Base-by-base conservation (phyloP, 2,888 invertebrate species). In the Elmis aenea region DNA sequence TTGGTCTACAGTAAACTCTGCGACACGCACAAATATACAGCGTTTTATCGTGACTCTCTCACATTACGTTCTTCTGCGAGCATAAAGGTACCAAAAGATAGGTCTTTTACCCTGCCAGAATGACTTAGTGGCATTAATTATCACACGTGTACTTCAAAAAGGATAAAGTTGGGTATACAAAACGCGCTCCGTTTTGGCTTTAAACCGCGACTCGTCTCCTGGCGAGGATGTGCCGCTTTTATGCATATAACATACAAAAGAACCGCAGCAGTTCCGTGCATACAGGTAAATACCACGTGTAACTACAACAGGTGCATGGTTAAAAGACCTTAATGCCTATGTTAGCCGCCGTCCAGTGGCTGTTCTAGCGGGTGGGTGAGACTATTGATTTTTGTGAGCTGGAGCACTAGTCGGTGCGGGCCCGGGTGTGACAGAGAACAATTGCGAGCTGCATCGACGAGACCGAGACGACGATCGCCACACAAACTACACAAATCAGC, bases 301-400 rank as follows among this genome's bases (percentile, higher is more conserved):
- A 18, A 16, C 11, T 13, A 41, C 41, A 41, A 42, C 38, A 39
- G 34, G 38, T 34, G 35, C 24, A 39, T 16, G 14, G 22, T 14
- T 31, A 13, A 32, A 33, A 29, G 34, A 23, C 32, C 38, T 41
- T 47, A 43, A 35, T 38, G 52, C 47, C 46, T 48, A 45, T 48
- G 45, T 50, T 54, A 50, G 51, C 50, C 51, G 49, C 42, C 45
- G 54, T 41, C 45, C 47, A 48, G 47, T 50, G 52, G 55, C 48
- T 46, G 46, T 50, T 42, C 38, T 40, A 42, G 44, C 51, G 51
- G 52, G 52, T n/a, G n/a, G 52, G 54, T 52, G 49, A 53, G 50
- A 56, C 55, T 59, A 59, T 59, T 59, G 59, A 59, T 59, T 59
- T 59, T 59, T 55, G 55, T 43, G 55, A 55, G 59, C 56, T 52